These are phyloP conservation scores for Apostichopus californicus DNA, from an alignment of 35 echinoderm and acorn worm genomes.

Conservation along the genomic window DNA sequence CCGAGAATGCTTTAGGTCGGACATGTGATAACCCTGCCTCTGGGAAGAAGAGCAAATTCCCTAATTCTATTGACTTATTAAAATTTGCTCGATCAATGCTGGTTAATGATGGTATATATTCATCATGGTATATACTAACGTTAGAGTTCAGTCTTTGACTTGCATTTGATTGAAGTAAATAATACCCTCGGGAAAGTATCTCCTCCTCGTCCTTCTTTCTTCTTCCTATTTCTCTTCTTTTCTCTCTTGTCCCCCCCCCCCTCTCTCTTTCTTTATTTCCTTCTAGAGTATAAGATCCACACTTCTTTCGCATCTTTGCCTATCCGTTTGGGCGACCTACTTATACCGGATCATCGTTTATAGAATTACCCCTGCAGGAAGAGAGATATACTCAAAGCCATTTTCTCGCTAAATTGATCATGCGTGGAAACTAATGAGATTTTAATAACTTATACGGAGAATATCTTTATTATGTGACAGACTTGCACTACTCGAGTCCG, in stretches of 20 bases:
- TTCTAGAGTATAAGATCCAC: neutral
- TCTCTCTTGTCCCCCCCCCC: too few species aligned
- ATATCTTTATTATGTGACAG: too few species aligned
- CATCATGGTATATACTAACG: neutral
- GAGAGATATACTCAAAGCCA: too few species aligned
- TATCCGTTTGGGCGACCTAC: neutral
- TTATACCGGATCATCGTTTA: neutral
- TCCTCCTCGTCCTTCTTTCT: neutral
- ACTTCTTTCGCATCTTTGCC: neutral
- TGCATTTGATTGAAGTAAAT: constrained; percentile 2
- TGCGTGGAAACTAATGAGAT: too few species aligned
- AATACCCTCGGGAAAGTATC: neutral
- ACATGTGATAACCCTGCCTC: constrained; percentile 16
- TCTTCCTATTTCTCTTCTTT: neutral
- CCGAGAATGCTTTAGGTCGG: neutral
- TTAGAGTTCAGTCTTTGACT: neutral
- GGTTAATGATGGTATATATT: neutral
- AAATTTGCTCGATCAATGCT: constrained; percentile 1
- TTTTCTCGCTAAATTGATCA: too few species aligned
- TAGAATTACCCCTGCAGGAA: neutral
- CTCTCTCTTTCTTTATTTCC: neutral
- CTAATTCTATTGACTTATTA: constrained; percentile 20
- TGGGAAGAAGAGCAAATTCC: constrained; percentile 12
- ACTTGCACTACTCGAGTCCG: too few species aligned
- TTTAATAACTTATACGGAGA: too few species aligned